Conservation (phyloP, 2,113 vertebrate species). For the Dendropsophus ebraccatus region DNA sequence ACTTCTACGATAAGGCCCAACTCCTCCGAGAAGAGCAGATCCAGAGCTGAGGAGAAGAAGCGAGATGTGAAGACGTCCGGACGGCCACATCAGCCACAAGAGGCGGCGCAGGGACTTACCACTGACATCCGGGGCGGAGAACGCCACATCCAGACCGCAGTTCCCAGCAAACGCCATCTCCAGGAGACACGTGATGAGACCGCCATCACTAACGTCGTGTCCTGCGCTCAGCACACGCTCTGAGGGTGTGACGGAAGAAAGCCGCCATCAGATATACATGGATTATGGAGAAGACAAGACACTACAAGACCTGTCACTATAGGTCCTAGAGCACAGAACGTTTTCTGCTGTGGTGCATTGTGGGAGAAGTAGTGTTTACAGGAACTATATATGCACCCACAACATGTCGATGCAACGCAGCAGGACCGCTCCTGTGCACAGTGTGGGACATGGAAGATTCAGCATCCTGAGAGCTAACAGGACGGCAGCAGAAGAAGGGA, state of each 20-base stretch:
- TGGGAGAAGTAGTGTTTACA: too few relatives aligned
- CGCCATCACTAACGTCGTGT: slow-evolving; percentile 91
- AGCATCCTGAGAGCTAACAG: neutral
- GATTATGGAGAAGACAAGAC: neutral
- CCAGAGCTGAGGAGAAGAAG: slow-evolving; percentile 69
- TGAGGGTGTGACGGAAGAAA: too few relatives aligned
- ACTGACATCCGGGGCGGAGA: slow-evolving; percentile 70
- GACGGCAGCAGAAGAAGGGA: neutral
- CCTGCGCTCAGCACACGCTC: slow-evolving; percentile 83
- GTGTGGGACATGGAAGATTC: neutral
- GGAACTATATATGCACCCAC: too few relatives aligned
- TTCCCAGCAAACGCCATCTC: slow-evolving; percentile 95
- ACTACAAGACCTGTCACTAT: too few relatives aligned
- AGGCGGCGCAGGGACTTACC: slow-evolving; percentile 73
- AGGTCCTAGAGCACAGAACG: too few relatives aligned
- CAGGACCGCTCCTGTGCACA: neutral
- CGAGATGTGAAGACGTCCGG: neutral
- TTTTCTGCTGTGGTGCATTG: too few relatives aligned
- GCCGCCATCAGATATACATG: neutral
- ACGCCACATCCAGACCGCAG: slow-evolving; percentile 79
- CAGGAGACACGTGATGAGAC: slow-evolving; percentile 83
- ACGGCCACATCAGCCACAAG: too few relatives aligned
- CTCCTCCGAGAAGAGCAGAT: slow-evolving; percentile 88
- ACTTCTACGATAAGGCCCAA: slow-evolving; percentile 86
- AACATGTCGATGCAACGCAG: too few relatives aligned